Base-by-base conservation (phyloP, 1,140 invertebrate species). In the Steinernema feltiae region DNA sequence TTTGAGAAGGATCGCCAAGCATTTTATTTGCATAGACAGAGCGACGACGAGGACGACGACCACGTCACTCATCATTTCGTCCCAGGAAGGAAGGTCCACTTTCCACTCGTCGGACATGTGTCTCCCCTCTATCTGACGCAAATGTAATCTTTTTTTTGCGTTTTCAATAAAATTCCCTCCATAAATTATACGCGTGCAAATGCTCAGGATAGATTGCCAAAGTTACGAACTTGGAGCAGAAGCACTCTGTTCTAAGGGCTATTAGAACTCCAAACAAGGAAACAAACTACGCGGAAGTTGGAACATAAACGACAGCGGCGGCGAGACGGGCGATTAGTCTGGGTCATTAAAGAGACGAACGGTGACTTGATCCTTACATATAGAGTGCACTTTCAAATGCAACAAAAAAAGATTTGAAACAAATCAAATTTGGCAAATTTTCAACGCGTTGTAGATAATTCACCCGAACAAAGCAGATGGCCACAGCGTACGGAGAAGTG, bases 131-230 rank as follows among this genome's bases (percentile, higher is more conserved):
- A 63, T 63, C 24, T 63, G 53, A 63, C 53, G 53, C 7, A 21
- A 63, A 63, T 63, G 53, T 63, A 63, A 63, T 63, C 53, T 63
- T 63, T 63, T 63, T 63, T 63, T 7, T 21, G 53, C n/a, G n/a
- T n/a, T 63, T 63, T 63, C 53, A 63, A 63, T 63, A 63, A 63
- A 63, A 63, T 63, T 15, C 53, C 53, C n/a, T n/a, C 53, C 53
- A 63, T 63, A 63, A 63, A 27, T 63, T 63, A 63, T 17, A 27
- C 53, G 53, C 53, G 53, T 27, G 53, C 53, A 63, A 63, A 63
- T 63, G 53, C 53, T 15, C 24, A 46, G n/a, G 35, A 29, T n/a
- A 30, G 7, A 21, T 53, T 30, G n/a, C 24, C 32, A 27, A 48
- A 0, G n/a, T 69, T 46, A 41, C 30, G 24, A 30, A 35, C 31